phyloP scores from a whole-genome alignment of 2,797 vertebrate genomes.

The Labroides dimidiatus region DNA sequence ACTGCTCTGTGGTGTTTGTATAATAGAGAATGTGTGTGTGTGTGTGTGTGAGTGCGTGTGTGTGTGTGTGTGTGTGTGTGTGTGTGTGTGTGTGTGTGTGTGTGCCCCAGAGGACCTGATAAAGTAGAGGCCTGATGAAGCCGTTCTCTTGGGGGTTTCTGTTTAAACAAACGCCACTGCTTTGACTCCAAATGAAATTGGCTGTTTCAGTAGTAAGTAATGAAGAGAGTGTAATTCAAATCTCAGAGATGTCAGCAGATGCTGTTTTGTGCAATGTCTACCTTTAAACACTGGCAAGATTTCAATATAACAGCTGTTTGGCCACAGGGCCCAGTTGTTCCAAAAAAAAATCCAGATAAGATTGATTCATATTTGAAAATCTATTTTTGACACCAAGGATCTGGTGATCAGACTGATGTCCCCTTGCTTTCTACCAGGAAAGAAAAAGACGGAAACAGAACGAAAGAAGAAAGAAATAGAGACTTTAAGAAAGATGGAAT shows the following conservation, averaged over 20 bases:
- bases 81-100: conserved; percentile 11
- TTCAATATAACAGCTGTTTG: not conserved
- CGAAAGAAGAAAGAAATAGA: no score
- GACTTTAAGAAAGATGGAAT: no score
- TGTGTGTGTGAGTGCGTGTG: conserved; percentile 4
- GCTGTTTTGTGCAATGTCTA: not conserved
- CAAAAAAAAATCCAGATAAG: no score
- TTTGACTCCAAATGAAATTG: conserved; percentile 17
- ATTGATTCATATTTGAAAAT: no score
- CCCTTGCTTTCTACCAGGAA: no score
- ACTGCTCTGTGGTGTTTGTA: conserved; percentile 37
- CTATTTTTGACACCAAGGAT: no score
- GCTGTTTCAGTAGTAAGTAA: conserved; percentile 39
- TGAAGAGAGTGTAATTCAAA: not conserved
- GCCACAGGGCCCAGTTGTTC: no score
- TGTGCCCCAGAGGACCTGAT: conserved; percentile 43
- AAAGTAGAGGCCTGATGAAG: conserved; percentile 36
- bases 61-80: conserved; percentile 27
- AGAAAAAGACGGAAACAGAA: no score
- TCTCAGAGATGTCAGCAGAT: conserved; percentile 1
- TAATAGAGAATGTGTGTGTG: conserved; percentile 19
- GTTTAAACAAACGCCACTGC: conserved; percentile 47
- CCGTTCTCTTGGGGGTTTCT: conserved; percentile 45
- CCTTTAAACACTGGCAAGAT: not conserved
- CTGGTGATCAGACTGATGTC: no score